Base-by-base conservation (phyloP, 2,113 vertebrate species). In the Megaceryle maxima region DNA sequence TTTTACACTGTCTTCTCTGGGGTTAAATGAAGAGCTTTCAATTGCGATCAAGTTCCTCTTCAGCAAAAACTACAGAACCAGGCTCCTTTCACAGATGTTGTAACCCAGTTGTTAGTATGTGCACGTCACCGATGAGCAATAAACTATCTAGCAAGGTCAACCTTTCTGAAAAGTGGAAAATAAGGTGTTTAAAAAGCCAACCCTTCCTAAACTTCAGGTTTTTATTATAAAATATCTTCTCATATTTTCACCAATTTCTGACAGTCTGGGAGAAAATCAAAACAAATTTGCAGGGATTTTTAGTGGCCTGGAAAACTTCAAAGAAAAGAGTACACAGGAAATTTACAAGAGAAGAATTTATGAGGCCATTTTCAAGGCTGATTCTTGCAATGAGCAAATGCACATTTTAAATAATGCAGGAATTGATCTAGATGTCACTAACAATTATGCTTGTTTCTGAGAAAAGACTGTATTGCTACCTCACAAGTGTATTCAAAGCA, bases 281-380 rank as follows among this genome's bases (percentile, higher is more conserved):
- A 94, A 55, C 16, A 88, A 83, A 77, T 74, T 75, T 77, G 5
- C 55, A 53, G 55, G 68, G 16, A 41, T 67, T 79, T 95, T 80
- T 83, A 44, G 46, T 67, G 59, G 37, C 55, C 33, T 88, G 55
- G 24, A 88, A 83, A 90, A 53, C 88, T 92, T 96, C 85, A 95
- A 94, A 94, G 81, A 26, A 44, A 62, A 62, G 6, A 63, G n/a
- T 77, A 26, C 17, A 66, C 2, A 66, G 24, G 37, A 93, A 92
- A 59, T 83, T 59, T 50, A 77, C 63, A 85, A 82, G 39, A 75
- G 56, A 83, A 60, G 72, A 91, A 90, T 59, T 93, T 90, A 69
- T 77, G 74, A 87, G 84, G 66, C 74, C 70, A 91, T 31, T 87
- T 90, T 93, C 87, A 91, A 91, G 90, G 84, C 78, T 88, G 59